These are phyloP conservation scores for Rhopalosiphum padi DNA, from an alignment of 1,140 invertebrate genomes.

Conservation along the genomic window DNA sequence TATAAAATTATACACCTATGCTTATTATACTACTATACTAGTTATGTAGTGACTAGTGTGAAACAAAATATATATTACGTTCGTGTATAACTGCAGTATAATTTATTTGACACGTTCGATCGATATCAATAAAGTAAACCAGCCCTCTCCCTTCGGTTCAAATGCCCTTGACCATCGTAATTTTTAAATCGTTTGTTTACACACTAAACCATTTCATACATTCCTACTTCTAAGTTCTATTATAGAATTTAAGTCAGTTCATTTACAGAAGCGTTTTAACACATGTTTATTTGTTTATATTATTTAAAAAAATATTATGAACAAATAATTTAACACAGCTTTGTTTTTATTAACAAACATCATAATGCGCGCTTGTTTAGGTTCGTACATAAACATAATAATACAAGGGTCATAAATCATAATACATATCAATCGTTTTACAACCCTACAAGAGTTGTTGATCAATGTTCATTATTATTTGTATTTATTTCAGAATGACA, in stretches of 20 bases:
- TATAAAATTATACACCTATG: neutral
- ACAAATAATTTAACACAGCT: neutral
- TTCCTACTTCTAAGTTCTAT: neutral
- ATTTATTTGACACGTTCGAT: slow-evolving; percentile 17
- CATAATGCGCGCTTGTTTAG: neutral
- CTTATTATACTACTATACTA: neutral
- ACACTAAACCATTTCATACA: neutral
- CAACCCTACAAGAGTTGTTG: neutral
- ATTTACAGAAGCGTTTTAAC: neutral
- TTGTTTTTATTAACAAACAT: neutral
- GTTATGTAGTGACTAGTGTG: neutral
- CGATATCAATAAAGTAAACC: slow-evolving; percentile 18
- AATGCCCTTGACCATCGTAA: slow-evolving; percentile 21
- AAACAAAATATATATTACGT: neutral
- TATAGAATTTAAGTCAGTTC: neutral
- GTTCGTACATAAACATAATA: neutral
- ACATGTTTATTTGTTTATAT: neutral
- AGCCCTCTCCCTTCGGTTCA: neutral
- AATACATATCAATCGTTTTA: neutral
- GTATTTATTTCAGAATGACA: neutral
- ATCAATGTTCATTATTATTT: neutral
- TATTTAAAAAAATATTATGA: neutral
- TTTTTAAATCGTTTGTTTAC: slow-evolving; percentile 11
- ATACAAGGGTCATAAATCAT: neutral
- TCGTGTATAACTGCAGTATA: slow-evolving; percentile 1